Evolutionary conservation across 2,888 invertebrate species (phyloP).

Genomic region (Calameuta pallipes): DNA sequence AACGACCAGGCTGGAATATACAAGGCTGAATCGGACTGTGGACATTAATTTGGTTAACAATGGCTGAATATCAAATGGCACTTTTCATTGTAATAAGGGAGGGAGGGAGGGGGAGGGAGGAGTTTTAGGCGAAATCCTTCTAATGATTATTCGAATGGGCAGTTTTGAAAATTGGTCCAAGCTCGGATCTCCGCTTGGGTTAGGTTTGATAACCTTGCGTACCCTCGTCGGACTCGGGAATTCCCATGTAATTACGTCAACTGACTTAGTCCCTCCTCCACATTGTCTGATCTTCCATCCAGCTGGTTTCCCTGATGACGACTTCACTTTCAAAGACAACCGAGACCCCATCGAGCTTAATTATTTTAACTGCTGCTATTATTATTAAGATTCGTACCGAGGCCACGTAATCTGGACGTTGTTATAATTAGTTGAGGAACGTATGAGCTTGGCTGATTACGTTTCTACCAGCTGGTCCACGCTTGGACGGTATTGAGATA

Average conservation of each 20-base stretch:
- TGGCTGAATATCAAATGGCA: neutral
- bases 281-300: neutral
- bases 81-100: neutral
- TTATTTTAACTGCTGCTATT: neutral
- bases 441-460: neutral
- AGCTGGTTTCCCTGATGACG: neutral
- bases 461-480: neutral
- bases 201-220: neutral
- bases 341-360: neutral
- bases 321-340: neutral
- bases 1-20: neutral
- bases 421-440: constrained; percentile 1
- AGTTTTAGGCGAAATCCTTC: neutral
- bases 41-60: neutral
- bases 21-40: neutral
- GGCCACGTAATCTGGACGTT: neutral
- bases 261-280: neutral
- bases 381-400: neutral
- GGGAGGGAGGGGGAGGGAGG: neutral
- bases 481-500: neutral
- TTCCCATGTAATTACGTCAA: neutral
- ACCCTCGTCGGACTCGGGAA: neutral
- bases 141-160: neutral
- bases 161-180: neutral
- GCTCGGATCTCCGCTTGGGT: neutral